Conservation (phyloP, 2,888 invertebrate genomes). For the Pristionchus mayeri region DNA sequence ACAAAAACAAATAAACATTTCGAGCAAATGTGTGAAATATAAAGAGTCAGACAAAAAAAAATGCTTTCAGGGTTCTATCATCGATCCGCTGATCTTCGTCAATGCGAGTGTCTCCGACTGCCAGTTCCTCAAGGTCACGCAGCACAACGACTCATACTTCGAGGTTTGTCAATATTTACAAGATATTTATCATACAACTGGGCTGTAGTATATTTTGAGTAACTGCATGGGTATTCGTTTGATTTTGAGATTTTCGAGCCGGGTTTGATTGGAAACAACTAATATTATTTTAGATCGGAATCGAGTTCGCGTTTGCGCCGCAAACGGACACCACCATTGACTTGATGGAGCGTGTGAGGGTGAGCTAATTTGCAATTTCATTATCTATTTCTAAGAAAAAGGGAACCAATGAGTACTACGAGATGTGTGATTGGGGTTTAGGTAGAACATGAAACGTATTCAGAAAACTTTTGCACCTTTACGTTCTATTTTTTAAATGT, state of each 20-base stretch:
- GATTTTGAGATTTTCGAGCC: too few species aligned
- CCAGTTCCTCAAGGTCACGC: constrained; percentile 59
- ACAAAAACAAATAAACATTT: too few species aligned
- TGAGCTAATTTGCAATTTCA: neutral
- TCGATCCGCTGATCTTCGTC: constrained; percentile 54
- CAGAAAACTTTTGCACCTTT: too few species aligned
- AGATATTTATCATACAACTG: too few species aligned
- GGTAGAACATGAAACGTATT: too few species aligned
- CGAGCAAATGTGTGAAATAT: too few species aligned
- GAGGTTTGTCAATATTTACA: constrained; percentile 1
- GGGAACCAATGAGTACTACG: too few species aligned
- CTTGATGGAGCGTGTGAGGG: constrained; percentile 58
- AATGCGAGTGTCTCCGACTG: constrained; percentile 49
- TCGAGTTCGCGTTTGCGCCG: constrained; percentile 68
- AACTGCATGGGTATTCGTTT: too few species aligned
- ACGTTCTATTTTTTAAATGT: too few species aligned
- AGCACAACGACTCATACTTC: constrained; percentile 16
- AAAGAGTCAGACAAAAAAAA: too few species aligned
- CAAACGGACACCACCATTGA: constrained; percentile 54
- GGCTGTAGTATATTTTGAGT: neutral
- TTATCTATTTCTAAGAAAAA: too few species aligned
- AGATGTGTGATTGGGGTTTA: too few species aligned
- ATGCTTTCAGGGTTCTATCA: constrained; percentile 57
- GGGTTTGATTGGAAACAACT: neutral
- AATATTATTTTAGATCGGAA: constrained; percentile 37